phyloP scores from a whole-genome alignment of 2,797 vertebrate species.

The Pangasius sanitwongsei region DNA sequence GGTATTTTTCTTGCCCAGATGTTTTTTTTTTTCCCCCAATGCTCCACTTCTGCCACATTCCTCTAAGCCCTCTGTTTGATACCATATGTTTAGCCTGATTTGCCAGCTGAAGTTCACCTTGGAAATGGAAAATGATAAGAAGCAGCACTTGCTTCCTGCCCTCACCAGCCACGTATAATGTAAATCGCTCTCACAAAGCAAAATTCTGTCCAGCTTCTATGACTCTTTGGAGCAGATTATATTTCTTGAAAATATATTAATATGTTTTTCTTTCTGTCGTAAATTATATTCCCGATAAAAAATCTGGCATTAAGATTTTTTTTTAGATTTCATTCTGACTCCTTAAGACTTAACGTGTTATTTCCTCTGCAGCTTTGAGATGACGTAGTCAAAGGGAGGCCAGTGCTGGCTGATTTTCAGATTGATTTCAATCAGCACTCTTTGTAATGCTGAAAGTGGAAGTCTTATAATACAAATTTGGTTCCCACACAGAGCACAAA shows the following conservation, averaged over 20 bases:
- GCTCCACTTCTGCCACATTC: neutral
- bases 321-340: slow-evolving; percentile 23
- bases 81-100: neutral
- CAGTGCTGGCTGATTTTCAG: slow-evolving; percentile 53
- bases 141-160: neutral
- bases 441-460: slow-evolving; percentile 53
- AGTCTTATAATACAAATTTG: slow-evolving; percentile 35
- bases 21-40: neutral
- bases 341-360: slow-evolving; percentile 33
- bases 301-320: slow-evolving; percentile 15
- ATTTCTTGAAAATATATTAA: neutral
- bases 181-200: neutral
- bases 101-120: neutral
- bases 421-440: slow-evolving; percentile 58
- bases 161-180: neutral
- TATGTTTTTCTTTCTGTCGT: neutral
- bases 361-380: slow-evolving; percentile 47
- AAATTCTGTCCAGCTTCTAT: neutral
- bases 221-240: neutral
- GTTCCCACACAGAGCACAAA: slow-evolving; percentile 19
- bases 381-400: slow-evolving; percentile 46
- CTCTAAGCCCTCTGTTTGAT: neutral
- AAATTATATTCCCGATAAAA: slow-evolving; percentile 6
- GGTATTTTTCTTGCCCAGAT: neutral
- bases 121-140: slow-evolving; percentile 1